A percentile compares a stretch with the other conserved stretches of the same genome.
Conservation (phyloP, 2,888 invertebrate species). For the Eurytoma californica region DNA sequence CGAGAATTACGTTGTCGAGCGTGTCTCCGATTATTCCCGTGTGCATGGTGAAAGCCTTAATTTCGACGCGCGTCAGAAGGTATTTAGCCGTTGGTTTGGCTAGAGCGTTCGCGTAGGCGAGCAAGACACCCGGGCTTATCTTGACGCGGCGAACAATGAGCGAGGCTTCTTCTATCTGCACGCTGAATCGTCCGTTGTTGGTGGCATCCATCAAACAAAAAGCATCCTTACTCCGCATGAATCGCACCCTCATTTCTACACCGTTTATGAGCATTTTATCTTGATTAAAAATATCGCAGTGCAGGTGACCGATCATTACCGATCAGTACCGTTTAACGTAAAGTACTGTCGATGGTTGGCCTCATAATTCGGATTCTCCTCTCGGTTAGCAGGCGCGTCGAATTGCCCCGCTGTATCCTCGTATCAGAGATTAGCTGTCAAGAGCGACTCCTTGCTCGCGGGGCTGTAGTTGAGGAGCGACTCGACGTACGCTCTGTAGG, state of each 20-base stretch:
- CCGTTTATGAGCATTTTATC: too few relatives aligned
- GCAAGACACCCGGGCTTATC: constrained; percentile 59
- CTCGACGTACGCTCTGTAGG: neutral
- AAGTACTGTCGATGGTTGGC: too few relatives aligned
- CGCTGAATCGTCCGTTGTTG: neutral
- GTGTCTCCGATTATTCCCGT: too few relatives aligned
- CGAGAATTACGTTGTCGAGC: too few relatives aligned
- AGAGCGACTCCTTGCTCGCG: neutral
- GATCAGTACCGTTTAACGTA: too few relatives aligned
- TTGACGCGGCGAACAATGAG: constrained; percentile 59
- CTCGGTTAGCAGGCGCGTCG: too few relatives aligned
- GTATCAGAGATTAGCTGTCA: neutral
- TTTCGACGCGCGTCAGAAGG: constrained; percentile 5
- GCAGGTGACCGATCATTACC: too few relatives aligned
- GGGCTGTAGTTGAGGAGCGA: neutral
- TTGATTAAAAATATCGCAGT: too few relatives aligned
- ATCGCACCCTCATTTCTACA: too few relatives aligned
- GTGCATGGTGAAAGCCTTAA: constrained; percentile 23
- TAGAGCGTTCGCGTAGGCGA: constrained; percentile 61
- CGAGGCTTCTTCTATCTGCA: constrained; percentile 44
- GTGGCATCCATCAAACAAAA: neutral
- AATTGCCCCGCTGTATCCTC: neutral
- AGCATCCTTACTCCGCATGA: too few relatives aligned
- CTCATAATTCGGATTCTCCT: too few relatives aligned
- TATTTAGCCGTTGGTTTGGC: constrained; percentile 58